These are phyloP conservation scores for Plebejus melissa DNA, from an alignment of 2,888 invertebrate species.

Conservation along the genomic window DNA sequence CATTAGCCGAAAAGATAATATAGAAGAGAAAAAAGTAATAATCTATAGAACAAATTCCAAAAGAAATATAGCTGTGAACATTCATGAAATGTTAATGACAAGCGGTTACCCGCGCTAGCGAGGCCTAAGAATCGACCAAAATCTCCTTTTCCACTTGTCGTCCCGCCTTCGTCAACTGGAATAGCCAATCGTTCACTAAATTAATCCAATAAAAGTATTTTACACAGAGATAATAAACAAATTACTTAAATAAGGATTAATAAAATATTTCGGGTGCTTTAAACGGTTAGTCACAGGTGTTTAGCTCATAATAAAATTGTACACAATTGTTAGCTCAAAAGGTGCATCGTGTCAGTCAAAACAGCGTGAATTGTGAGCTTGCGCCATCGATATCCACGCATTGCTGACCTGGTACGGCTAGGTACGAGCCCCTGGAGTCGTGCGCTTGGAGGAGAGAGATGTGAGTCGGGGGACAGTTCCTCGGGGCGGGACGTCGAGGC, in stretches of 20 bases:
- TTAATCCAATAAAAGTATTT: constrained; percentile 9
- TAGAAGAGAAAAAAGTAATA: constrained; percentile 38
- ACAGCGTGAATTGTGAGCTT: constrained; percentile 58
- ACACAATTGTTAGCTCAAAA: constrained; percentile 46
- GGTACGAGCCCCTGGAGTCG: constrained; percentile 80
- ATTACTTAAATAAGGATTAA: background rate
- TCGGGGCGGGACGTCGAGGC: constrained; percentile 68
- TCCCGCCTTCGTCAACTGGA: constrained; percentile 76
- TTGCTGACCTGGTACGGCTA: constrained; percentile 80
- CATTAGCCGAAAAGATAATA: constrained; percentile 24
- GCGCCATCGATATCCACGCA: constrained; percentile 39
- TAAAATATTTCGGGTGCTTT: constrained; percentile 22
- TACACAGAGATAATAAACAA: background rate
- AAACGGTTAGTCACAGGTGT: constrained; percentile 28
- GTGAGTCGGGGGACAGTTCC: constrained; percentile 73
- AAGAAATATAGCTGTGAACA: constrained; percentile 46
- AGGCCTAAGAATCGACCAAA: constrained; percentile 84
- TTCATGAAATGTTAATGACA: constrained; percentile 48
- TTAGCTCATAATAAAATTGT: constrained; percentile 40
- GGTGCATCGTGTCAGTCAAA: constrained; percentile 48
- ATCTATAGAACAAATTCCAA: constrained; percentile 33
- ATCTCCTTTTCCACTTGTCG: constrained; percentile 71
- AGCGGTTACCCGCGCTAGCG: constrained; percentile 80
- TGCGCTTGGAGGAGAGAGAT: constrained; percentile 74
- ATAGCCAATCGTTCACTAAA: constrained; percentile 51